These are phyloP conservation scores for Zoanthus gigantus DNA, from an alignment of 92 coral and sea anemone species.

Conservation along the genomic window DNA sequence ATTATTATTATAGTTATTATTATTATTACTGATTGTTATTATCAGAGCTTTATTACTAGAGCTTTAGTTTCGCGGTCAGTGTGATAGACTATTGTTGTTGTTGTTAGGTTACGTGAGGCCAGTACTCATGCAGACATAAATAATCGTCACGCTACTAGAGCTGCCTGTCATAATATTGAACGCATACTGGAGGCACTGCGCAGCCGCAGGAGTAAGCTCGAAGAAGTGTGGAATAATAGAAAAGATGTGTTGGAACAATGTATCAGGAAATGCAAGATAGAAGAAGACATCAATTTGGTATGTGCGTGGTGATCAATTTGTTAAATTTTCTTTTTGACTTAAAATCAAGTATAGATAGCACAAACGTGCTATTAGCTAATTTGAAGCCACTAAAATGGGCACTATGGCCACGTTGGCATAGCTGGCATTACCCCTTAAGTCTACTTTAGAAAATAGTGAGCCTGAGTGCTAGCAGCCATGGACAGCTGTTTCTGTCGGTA, in stretches of 20 bases:
- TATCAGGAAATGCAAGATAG: slow-evolving; percentile 91
- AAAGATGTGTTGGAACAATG: slow-evolving; percentile 92
- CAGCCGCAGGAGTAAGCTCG: slow-evolving; percentile 86
- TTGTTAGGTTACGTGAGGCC: slow-evolving; percentile 87
- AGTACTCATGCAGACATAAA: slow-evolving; percentile 94
- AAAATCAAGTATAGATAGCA: no score
- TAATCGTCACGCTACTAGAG: slow-evolving; percentile 96
- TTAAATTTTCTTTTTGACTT: background rate
- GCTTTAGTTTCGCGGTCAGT: background rate
- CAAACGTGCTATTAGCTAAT: no score
- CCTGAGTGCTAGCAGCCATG: no score
- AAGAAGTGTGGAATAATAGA: slow-evolving; percentile 92
- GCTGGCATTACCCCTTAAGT: no score
- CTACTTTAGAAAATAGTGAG: no score
- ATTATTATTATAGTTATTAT: no score
- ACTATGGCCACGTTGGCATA: no score
- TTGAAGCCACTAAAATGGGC: no score
- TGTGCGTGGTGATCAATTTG: background rate
- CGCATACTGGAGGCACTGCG: slow-evolving; percentile 92
- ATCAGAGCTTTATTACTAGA: background rate
- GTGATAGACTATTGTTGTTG: background rate
- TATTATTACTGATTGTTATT: background rate
- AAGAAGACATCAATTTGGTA: slow-evolving; percentile 91
- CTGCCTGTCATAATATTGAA: slow-evolving; percentile 96
- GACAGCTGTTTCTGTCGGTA: no score